These are phyloP conservation scores for Ophraella communa DNA, from an alignment of 2,888 invertebrate genomes.

Conservation along the genomic window DNA sequence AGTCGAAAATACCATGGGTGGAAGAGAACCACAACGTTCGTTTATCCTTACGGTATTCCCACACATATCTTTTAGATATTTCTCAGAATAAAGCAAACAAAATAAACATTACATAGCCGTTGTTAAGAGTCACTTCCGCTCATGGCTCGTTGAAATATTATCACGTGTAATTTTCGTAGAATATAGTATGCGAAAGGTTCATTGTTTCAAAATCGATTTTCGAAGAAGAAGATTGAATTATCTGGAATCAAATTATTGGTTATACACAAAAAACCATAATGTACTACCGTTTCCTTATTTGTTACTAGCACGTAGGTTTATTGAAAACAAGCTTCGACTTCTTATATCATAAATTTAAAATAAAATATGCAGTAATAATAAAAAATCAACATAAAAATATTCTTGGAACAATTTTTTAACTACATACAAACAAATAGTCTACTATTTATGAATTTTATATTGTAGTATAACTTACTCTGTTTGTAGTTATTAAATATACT, in stretches of 20 bases:
- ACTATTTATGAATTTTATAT: too few species aligned
- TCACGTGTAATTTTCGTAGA: constrained; percentile 23
- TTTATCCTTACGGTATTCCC: constrained; percentile 44
- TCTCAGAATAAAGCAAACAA: constrained; percentile 42
- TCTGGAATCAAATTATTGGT: neutral
- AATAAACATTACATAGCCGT: constrained; percentile 30
- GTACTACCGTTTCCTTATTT: neutral
- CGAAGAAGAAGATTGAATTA: neutral
- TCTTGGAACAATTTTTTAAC: too few species aligned
- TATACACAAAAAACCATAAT: neutral
- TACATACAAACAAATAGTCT: too few species aligned
- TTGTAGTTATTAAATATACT: too few species aligned
- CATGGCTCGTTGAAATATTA: constrained; percentile 18
- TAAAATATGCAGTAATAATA: too few species aligned
- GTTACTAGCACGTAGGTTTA: neutral
- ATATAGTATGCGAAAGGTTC: constrained; percentile 1
- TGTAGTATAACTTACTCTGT: too few species aligned
- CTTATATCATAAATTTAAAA: too few species aligned
- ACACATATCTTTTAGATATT: constrained; percentile 42
- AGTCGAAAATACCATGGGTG: constrained; percentile 26
- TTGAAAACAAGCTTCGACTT: too few species aligned
- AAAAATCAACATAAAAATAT: too few species aligned
- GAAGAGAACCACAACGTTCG: constrained; percentile 18
- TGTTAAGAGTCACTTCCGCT: constrained; percentile 32
- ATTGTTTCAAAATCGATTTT: constrained; percentile 5